Base-by-base conservation (phyloP, 2,888 invertebrate genomes). In the Trisateles emortualis region DNA sequence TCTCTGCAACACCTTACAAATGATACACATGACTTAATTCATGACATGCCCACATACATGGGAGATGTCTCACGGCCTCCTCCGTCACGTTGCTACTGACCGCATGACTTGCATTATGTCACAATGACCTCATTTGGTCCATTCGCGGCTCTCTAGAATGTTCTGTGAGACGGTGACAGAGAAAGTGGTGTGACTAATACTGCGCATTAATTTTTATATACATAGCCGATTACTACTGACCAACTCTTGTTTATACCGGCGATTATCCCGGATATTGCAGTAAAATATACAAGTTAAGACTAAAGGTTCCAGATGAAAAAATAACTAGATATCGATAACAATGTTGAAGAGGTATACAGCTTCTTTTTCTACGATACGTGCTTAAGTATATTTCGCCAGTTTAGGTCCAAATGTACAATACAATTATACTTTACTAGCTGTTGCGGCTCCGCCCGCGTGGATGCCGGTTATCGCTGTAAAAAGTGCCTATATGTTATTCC, bases 51-150 rank as follows among this genome's bases (percentile, higher is more conserved):
- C 14, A 14, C 33, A 16, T 8, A 33, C 14, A 14, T 33, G n/a
- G 13, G 11, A 32, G 11, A 11, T 33, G 14, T 14, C 4, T 14
- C 33, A 33, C 14, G 2, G 24, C 24, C 8, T 24, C 24, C 9
- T 5, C 4, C 24, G 32, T 32, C 11, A 5, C 13, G 49, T 56
- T 55, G 50, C 13, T 44, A 45, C 47, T 48, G 63, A 53, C 50
- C 46, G 40, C 13, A 26, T 30, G 48, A 50, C 52, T 35, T 11
- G 40, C 16, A 48, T 41, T 40, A 50, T 39, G 50, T 36, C 41
- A 48, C 61, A 60, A 49, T 24, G 67, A 60, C 66, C 66, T 48
- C 38, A 33, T 33, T 33, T 2, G 33, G 5, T 32, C 10, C 32
- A 32, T 32, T 32, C 32, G 5, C 3, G 4, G 11, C 11, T 11